A percentile compares a stretch with the other conserved stretches of the same genome.
phyloP scores from a whole-genome alignment of 2,888 invertebrate genomes.

The Sarcophaga caerulescens region DNA sequence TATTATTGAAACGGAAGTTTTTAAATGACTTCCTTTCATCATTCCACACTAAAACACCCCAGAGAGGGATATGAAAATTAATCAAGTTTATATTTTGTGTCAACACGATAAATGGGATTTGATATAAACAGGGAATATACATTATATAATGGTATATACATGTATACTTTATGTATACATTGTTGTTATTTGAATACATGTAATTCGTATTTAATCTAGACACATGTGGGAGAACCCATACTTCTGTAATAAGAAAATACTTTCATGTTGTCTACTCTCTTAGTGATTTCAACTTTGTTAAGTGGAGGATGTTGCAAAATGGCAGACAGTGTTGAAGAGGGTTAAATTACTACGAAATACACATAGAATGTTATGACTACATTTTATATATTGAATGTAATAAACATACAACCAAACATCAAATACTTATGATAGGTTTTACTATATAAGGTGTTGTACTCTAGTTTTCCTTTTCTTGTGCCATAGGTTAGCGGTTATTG shows the following conservation, averaged over 20 bases:
- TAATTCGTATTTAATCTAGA: not conserved
- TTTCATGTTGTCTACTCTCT: not conserved
- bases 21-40: slow-evolving; percentile 49
- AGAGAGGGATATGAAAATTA: slow-evolving; percentile 70
- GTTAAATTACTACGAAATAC: not conserved
- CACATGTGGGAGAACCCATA: not conserved
- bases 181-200: not conserved
- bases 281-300: not conserved
- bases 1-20: slow-evolving; percentile 45
- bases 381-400: slow-evolving; percentile 36
- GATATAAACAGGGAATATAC: slow-evolving; percentile 26
- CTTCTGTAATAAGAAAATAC: not conserved
- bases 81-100: slow-evolving; percentile 73
- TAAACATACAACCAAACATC: slow-evolving; percentile 45
- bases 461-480: too few species aligned
- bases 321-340: not conserved
- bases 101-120: slow-evolving; percentile 70
- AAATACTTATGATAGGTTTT: not conserved
- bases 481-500: too few species aligned
- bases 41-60: slow-evolving; percentile 39
- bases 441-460: too few species aligned
- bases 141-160: not conserved
- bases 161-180: not conserved
- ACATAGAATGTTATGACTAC: not conserved
- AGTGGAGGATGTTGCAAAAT: not conserved